phyloP scores from a whole-genome alignment of 1,140 invertebrate genomes.

The Physella acuta region DNA sequence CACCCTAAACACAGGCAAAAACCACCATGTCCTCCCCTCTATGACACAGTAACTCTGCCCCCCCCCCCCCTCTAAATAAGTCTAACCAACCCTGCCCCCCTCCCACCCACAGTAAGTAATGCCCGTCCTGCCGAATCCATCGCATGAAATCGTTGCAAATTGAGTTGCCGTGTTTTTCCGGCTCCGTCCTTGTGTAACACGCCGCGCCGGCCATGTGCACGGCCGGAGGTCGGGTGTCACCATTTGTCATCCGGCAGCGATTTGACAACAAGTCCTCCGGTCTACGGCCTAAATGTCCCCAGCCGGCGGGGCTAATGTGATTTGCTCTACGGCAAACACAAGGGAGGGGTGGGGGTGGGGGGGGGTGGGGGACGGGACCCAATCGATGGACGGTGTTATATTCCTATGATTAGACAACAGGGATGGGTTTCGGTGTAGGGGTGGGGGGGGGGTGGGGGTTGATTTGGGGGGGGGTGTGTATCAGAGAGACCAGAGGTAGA shows the following conservation, averaged over 20 bases:
- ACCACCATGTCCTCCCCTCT: no score
- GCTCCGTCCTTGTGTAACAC: not conserved
- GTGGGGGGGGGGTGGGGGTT: no score
- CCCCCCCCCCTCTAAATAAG: not conserved
- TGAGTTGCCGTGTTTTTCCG: constrained; percentile 13
- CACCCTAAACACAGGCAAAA: no score
- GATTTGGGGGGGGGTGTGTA: no score
- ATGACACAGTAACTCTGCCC: no score
- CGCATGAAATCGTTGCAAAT: constrained; percentile 11
- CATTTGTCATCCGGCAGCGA: constrained; percentile 13
- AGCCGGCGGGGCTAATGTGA: constrained; percentile 4
- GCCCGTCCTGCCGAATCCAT: not conserved
- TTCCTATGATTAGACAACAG: not conserved
- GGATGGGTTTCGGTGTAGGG: not conserved
- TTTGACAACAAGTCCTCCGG: constrained; percentile 11
- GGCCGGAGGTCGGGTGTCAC: constrained; percentile 14
- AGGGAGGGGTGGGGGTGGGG: not conserved
- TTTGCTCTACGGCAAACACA: constrained; percentile 2
- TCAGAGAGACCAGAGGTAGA: no score
- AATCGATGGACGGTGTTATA: not conserved
- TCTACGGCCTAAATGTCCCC: constrained; percentile 4
- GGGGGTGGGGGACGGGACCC: not conserved
- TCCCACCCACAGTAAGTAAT: not conserved
- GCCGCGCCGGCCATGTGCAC: not conserved
- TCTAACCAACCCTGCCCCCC: not conserved